Evolutionary conservation across 2,113 vertebrate genomes (phyloP).

Genomic region (Antennarius striatus): DNA sequence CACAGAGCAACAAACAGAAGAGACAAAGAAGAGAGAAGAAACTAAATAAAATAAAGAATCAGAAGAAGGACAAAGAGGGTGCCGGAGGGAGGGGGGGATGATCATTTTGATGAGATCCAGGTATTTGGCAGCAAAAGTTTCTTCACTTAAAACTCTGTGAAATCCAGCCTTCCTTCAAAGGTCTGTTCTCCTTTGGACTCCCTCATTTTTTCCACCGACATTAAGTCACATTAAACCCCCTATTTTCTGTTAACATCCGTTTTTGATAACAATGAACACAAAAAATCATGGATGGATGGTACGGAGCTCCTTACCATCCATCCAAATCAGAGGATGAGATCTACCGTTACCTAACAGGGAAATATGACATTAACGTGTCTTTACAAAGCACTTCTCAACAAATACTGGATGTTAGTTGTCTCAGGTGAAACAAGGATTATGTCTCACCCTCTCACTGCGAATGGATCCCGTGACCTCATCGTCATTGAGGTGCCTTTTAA

Average conservation of each 20-base stretch:
- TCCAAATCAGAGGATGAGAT: no score
- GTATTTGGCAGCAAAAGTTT: constrained; percentile 31
- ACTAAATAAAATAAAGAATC: constrained; percentile 6
- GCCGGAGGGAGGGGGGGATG: neutral
- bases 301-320: no score
- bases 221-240: no score
- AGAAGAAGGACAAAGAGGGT: constrained; percentile 6
- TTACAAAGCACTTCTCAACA: no score
- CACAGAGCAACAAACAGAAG: constrained; percentile 37
- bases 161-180: neutral
- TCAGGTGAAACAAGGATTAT: no score
- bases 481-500: constrained; percentile 96
- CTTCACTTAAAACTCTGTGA: neutral
- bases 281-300: no score
- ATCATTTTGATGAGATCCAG: constrained; percentile 45
- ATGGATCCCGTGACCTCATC: constrained; percentile 96
- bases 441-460: constrained; percentile 94
- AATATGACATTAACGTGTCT: no score
- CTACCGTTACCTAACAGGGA: no score
- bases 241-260: no score
- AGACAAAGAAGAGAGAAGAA: constrained; percentile 18
- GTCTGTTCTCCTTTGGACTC: neutral
- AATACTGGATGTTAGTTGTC: no score
- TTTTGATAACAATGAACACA: no score
- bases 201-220: no score